phyloP scores from a whole-genome alignment of 92 coral and sea anemone species.

The Meandrina meandrites region DNA sequence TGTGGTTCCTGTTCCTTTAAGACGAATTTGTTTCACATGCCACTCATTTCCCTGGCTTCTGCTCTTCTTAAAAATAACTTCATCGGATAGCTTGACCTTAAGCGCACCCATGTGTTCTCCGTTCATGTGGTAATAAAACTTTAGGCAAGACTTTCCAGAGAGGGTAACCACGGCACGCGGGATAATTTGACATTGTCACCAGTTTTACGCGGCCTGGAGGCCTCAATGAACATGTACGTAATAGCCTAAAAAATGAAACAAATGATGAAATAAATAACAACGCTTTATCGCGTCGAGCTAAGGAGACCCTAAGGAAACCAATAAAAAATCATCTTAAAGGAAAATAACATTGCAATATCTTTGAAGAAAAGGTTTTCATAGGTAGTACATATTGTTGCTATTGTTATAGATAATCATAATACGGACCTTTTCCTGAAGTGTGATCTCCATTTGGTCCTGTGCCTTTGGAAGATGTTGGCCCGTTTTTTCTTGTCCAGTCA shows the following conservation, averaged over 20 bases:
- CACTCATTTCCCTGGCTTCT: constrained; percentile 45
- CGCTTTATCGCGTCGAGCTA: no score
- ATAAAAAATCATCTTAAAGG: no score
- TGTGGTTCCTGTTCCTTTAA: constrained; percentile 18
- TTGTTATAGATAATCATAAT: no score
- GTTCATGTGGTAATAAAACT: constrained; percentile 31
- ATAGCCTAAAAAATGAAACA: background rate
- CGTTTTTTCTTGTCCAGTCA: background rate
- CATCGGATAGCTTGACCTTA: constrained; percentile 14
- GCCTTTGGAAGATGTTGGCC: background rate
- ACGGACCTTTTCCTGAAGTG: background rate
- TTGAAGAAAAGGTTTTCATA: no score
- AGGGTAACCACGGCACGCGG: constrained; percentile 25
- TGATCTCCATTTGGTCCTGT: constrained; percentile 6
- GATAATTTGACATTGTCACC: constrained; percentile 24
- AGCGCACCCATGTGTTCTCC: constrained; percentile 23
- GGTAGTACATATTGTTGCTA: no score
- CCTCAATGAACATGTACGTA: constrained; percentile 24
- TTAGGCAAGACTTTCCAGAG: constrained; percentile 29
- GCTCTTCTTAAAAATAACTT: constrained; percentile 3
- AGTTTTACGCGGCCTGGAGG: background rate
- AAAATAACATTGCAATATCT: no score
- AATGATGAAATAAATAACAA: no score
- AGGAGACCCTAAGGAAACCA: no score
- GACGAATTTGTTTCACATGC: constrained; percentile 7